A percentile compares a stretch with the other conserved stretches of the same genome.
Evolutionary conservation across 2,888 invertebrate genomes (phyloP).

Genomic region (Brachyopa scutellaris): DNA sequence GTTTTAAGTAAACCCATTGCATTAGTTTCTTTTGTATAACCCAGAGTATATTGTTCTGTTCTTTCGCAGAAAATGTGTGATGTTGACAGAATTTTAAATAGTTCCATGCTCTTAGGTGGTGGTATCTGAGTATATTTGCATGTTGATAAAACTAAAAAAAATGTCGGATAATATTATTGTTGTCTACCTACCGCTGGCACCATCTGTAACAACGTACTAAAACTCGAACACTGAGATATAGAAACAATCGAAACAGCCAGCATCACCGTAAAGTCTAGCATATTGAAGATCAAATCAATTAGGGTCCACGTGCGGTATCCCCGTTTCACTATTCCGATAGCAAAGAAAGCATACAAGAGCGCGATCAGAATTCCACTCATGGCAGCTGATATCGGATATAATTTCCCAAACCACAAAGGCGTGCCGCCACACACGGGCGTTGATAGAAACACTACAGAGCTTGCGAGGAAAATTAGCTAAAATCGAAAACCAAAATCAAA

Average conservation of each 20-base stretch:
- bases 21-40: too few species aligned
- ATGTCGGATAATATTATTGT: too few species aligned
- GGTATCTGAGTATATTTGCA: too few species aligned
- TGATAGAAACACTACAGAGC: constrained; percentile 47
- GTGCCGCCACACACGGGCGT: constrained; percentile 48
- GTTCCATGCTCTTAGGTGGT: too few species aligned
- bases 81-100: too few species aligned
- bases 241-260: constrained; percentile 50
- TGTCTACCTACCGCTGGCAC: constrained; percentile 21
- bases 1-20: too few species aligned
- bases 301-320: constrained; percentile 28
- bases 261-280: constrained; percentile 56
- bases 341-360: constrained; percentile 20
- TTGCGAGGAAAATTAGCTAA: constrained; percentile 37
- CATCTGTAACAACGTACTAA: constrained; percentile 2
- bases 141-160: too few species aligned
- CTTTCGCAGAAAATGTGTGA: too few species aligned
- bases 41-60: too few species aligned
- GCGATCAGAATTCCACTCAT: constrained; percentile 37
- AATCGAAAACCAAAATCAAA: constrained; percentile 5
- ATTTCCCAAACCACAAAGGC: constrained; percentile 37
- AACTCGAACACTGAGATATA: constrained; percentile 22
- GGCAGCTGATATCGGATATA: constrained; percentile 49
- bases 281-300: constrained; percentile 50
- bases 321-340: constrained; percentile 35